These are phyloP conservation scores for Chironex yamaguchii DNA, from an alignment of 30 jellyfish, hydroid and myxozoan genomes.

Conservation along the genomic window DNA sequence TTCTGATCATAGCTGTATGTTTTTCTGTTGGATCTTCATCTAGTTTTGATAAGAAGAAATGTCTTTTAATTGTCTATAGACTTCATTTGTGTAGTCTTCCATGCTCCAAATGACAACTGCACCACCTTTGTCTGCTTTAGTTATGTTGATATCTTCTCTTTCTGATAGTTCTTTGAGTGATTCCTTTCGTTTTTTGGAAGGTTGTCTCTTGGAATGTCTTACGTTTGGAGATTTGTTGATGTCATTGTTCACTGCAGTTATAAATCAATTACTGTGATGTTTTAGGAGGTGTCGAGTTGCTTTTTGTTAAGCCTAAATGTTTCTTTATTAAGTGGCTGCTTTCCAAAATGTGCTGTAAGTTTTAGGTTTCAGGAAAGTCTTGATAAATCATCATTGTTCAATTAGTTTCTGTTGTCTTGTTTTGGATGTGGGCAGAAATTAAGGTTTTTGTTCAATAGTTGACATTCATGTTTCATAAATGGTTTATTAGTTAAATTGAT, in stretches of 20 bases:
- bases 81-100: slow-evolving; percentile 36
- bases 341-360: slow-evolving; percentile 15
- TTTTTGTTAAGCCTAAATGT: background rate
- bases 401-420: background rate
- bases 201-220: slow-evolving; percentile 7
- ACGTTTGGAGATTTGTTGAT: background rate
- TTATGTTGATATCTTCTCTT: slow-evolving; percentile 13
- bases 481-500: background rate
- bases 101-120: slow-evolving; percentile 18
- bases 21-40: background rate
- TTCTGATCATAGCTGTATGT: too few species aligned
- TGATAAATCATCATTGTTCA: background rate
- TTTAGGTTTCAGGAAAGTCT: background rate
- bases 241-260: slow-evolving; percentile 12
- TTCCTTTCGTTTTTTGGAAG: slow-evolving; percentile 5
- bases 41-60: slow-evolving; percentile 12
- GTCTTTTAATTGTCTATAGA: slow-evolving; percentile 7
- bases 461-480: background rate
- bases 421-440: slow-evolving; percentile 18
- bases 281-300: slow-evolving; percentile 2
- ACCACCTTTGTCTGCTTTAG: slow-evolving; percentile 49
- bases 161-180: slow-evolving; percentile 7
- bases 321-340: background rate
- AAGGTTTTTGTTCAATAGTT: slow-evolving; percentile 13
- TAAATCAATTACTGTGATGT: slow-evolving; percentile 7